phyloP scores from a whole-genome alignment of 2,113 vertebrate genomes.

The Riparia riparia region DNA sequence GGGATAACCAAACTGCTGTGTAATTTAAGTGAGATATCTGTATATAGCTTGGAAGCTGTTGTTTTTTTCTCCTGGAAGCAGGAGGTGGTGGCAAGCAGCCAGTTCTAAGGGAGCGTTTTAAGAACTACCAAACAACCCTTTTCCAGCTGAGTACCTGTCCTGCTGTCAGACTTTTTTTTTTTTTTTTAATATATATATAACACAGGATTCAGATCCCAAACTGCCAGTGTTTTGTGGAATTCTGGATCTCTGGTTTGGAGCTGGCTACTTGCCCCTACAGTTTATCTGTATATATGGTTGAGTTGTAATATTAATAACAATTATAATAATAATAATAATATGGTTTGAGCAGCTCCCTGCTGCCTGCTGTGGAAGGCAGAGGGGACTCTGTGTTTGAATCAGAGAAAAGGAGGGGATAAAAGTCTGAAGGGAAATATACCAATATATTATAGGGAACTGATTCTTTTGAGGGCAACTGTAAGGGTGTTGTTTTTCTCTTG shows the following conservation, averaged over 20 bases:
- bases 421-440: background rate
- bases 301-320: slow-evolving; percentile 41
- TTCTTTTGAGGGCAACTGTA: background rate
- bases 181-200: background rate
- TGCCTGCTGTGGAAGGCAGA: background rate
- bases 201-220: slow-evolving; percentile 32
- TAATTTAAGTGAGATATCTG: slow-evolving; percentile 78
- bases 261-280: slow-evolving; percentile 51
- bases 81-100: slow-evolving; percentile 61
- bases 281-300: slow-evolving; percentile 67
- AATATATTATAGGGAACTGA: background rate
- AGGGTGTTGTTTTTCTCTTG: slow-evolving; percentile 10
- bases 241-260: slow-evolving; percentile 67
- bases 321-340: background rate
- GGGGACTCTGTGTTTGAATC: background rate
- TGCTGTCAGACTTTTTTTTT: background rate
- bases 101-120: slow-evolving; percentile 49
- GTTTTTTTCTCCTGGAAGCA: slow-evolving; percentile 55
- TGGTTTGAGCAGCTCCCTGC: background rate
- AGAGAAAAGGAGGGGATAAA: background rate
- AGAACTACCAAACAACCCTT: slow-evolving; percentile 48
- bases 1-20: slow-evolving; percentile 71
- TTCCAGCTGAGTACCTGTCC: slow-evolving; percentile 36
- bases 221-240: background rate
- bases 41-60: slow-evolving; percentile 73